phyloP scores from a whole-genome alignment of 2,113 vertebrate genomes.

The Rhipidura dahli region DNA sequence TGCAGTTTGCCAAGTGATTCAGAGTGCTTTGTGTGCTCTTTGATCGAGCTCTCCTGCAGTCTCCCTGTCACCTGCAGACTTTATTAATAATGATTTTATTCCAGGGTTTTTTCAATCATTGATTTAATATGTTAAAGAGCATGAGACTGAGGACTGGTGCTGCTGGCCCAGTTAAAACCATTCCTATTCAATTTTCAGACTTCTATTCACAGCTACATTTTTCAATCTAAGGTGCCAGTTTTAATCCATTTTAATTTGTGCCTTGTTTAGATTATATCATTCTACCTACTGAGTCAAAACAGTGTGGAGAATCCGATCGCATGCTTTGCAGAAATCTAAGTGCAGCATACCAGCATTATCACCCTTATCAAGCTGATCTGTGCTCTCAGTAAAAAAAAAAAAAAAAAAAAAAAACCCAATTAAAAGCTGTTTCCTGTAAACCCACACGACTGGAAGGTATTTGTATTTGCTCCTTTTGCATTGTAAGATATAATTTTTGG shows the following conservation, averaged over 20 bases:
- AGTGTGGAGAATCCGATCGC: background rate
- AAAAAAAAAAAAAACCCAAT: background rate
- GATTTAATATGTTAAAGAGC: conserved; percentile 34
- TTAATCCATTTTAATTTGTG: conserved; percentile 30
- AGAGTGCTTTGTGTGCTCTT: background rate
- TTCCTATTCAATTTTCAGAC: background rate
- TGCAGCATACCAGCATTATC: background rate
- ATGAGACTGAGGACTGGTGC: background rate
- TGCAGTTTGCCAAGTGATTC: background rate
- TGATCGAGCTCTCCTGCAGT: background rate
- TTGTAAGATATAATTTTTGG: background rate
- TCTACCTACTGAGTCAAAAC: background rate
- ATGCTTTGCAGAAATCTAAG: background rate
- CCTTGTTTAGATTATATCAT: background rate
- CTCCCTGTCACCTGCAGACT: conserved; percentile 12
- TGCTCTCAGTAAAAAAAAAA: background rate
- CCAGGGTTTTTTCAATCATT: background rate
- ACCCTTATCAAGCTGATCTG: background rate
- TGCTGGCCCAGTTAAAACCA: conserved; percentile 7
- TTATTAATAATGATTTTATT: conserved; percentile 43
- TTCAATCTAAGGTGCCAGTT: background rate
- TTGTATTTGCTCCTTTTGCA: background rate
- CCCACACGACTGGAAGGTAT: background rate
- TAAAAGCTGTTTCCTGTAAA: background rate
- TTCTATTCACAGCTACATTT: conserved; percentile 7